phyloP scores from a whole-genome alignment of 2,797 vertebrate species.

The Coregonus sp. region DNA sequence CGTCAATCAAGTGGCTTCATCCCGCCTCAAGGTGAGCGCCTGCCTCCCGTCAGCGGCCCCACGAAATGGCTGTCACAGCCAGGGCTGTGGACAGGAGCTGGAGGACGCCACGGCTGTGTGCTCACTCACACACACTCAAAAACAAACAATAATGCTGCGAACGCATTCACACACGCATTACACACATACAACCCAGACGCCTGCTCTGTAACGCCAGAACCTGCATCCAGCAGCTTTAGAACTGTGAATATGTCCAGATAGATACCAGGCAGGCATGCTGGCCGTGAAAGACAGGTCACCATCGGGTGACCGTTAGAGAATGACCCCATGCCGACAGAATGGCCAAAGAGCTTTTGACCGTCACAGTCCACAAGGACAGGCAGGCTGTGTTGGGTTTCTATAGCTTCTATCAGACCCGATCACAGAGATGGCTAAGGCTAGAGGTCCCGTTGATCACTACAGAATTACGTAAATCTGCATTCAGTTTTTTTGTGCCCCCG shows the following conservation, averaged over 20 bases:
- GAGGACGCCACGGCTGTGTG: neutral
- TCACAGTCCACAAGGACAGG: slow-evolving; percentile 29
- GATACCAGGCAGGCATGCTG: slow-evolving; percentile 2
- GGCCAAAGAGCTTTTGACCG: slow-evolving; percentile 29
- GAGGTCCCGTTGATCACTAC: no score
- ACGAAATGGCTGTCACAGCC: slow-evolving; percentile 63
- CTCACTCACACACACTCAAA: neutral
- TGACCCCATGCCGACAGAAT: slow-evolving; percentile 33
- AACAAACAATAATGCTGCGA: no score
- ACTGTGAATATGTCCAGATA: neutral
- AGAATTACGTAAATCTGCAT: neutral
- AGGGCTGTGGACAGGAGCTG: neutral
- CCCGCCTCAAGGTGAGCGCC: slow-evolving; percentile 73
- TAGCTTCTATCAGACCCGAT: slow-evolving; percentile 30
- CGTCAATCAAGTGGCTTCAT: slow-evolving; percentile 70
- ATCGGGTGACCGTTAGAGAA: slow-evolving; percentile 23
- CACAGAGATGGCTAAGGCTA: no score
- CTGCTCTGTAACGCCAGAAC: neutral
- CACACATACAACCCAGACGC: neutral
- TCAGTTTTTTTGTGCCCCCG: neutral
- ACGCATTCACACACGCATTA: neutral
- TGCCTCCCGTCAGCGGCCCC: slow-evolving; percentile 54
- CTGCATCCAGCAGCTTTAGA: neutral
- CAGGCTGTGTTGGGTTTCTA: slow-evolving; percentile 47
- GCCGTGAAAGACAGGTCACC: slow-evolving; percentile 26